phyloP scores from a whole-genome alignment of 2,113 vertebrate genomes.

The Verasper variegatus region DNA sequence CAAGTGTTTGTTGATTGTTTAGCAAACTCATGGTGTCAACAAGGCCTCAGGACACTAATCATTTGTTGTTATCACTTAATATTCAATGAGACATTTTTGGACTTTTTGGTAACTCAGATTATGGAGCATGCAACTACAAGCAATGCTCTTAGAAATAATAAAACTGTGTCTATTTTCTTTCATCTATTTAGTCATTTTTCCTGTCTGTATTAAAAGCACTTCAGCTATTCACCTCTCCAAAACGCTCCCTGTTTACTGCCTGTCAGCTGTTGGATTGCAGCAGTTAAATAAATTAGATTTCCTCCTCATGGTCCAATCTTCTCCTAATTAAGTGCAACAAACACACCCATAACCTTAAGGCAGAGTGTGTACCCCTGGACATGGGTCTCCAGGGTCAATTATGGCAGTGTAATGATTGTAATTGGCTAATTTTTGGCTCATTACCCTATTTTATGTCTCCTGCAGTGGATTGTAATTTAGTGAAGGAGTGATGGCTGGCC shows the following conservation, averaged over 20 bases:
- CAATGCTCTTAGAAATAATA: no score
- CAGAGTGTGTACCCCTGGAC: conserved; percentile 60
- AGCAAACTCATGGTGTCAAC: background rate
- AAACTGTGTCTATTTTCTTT: no score
- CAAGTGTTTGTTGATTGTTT: background rate
- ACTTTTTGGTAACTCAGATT: no score
- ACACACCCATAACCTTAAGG: conserved; percentile 46
- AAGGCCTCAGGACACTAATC: background rate
- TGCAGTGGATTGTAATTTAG: conserved; percentile 72
- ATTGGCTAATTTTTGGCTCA: conserved; percentile 76
- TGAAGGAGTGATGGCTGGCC: conserved; percentile 65
- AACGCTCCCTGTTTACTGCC: conserved; percentile 41
- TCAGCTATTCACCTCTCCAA: conserved; percentile 9
- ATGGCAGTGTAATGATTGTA: conserved; percentile 75
- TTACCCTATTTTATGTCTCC: conserved; percentile 78
- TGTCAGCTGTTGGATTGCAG: conserved; percentile 35
- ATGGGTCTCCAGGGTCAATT: conserved; percentile 75
- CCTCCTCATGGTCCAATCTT: conserved; percentile 59
- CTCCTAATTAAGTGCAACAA: conserved; percentile 64
- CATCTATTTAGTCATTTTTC: background rate
- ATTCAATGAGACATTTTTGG: background rate
- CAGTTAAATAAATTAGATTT: conserved; percentile 60
- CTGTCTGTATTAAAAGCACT: background rate
- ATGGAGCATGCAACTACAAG: no score
- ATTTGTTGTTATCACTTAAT: no score